Conservation (phyloP, 1,140 invertebrate species). For the Ooceraea biroi region DNA sequence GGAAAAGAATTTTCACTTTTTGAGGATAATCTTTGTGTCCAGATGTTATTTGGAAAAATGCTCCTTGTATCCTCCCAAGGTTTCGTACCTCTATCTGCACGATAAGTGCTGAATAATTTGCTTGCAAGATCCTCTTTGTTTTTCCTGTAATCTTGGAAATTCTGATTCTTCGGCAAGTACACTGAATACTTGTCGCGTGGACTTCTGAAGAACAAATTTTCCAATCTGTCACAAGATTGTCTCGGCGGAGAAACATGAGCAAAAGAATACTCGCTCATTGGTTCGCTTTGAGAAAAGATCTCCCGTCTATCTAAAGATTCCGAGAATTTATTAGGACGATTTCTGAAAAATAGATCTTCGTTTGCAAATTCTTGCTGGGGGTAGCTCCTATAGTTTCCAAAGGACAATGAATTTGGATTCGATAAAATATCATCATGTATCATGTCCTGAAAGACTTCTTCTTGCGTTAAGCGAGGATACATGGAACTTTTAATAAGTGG, state of each 20-base stretch:
- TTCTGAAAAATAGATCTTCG: conserved; percentile 1
- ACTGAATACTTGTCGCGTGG: conserved; percentile 16
- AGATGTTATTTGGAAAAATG: background rate
- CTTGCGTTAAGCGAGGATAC: background rate
- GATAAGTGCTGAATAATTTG: background rate
- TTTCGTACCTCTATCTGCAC: conserved; percentile 12
- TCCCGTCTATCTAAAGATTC: conserved; percentile 6
- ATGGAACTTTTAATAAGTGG: conserved; percentile 1
- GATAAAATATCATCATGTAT: background rate
- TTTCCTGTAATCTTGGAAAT: background rate
- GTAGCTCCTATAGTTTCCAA: background rate
- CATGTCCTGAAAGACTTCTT: background rate
- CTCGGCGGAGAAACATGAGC: background rate
- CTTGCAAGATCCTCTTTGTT: background rate
- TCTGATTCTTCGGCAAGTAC: background rate
- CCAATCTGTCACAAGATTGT: background rate
- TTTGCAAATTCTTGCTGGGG: background rate
- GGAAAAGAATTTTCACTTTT: background rate
- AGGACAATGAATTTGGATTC: background rate
- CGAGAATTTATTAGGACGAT: background rate
- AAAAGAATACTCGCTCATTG: background rate
- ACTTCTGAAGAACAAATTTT: conserved; percentile 30
- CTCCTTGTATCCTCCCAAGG: background rate
- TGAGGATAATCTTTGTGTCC: background rate
- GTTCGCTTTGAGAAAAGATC: background rate